These are phyloP conservation scores for Procambarus virginalis DNA, from an alignment of 1,140 invertebrate species.

Conservation along the genomic window DNA sequence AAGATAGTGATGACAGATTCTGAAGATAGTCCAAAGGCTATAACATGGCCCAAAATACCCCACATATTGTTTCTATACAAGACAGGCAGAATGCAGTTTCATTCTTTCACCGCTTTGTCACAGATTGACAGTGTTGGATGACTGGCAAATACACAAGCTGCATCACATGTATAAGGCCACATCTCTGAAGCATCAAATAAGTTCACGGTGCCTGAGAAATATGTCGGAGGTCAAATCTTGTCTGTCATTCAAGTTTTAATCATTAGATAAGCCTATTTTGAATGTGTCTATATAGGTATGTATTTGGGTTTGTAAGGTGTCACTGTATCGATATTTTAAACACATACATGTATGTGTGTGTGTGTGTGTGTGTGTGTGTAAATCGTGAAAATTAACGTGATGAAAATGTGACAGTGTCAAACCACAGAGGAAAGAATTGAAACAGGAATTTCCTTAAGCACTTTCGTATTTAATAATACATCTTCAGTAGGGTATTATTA, in stretches of 20 bases:
- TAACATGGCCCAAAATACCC: slow-evolving; percentile 6
- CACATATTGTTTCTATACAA: slow-evolving; percentile 37
- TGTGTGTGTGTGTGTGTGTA: neutral
- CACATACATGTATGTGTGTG: neutral
- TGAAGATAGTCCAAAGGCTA: slow-evolving; percentile 15
- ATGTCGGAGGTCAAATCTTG: neutral
- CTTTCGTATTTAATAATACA: too few relatives aligned
- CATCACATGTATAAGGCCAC: slow-evolving; percentile 41
- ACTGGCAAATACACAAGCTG: slow-evolving; percentile 34
- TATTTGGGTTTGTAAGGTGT: neutral
- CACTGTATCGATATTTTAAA: neutral
- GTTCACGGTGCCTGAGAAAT: slow-evolving; percentile 31
- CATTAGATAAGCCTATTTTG: slow-evolving; percentile 1
- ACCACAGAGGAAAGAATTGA: too few relatives aligned
- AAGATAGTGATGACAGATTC: slow-evolving; percentile 15
- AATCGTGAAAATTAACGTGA: neutral
- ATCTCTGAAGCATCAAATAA: slow-evolving; percentile 47
- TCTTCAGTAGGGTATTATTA: too few relatives aligned
- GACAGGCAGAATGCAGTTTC: slow-evolving; percentile 38
- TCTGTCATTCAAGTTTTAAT: neutral
- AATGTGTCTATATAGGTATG: neutral
- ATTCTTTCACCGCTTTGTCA: slow-evolving; percentile 36
- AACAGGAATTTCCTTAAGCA: too few relatives aligned
- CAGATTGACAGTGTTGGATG: slow-evolving; percentile 14
- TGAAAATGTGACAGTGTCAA: neutral